Evolutionary conservation across 2,888 invertebrate genomes (phyloP), one percentile per base, ranked within the genome.

Genomic region (Ormyrus rosae): DNA sequence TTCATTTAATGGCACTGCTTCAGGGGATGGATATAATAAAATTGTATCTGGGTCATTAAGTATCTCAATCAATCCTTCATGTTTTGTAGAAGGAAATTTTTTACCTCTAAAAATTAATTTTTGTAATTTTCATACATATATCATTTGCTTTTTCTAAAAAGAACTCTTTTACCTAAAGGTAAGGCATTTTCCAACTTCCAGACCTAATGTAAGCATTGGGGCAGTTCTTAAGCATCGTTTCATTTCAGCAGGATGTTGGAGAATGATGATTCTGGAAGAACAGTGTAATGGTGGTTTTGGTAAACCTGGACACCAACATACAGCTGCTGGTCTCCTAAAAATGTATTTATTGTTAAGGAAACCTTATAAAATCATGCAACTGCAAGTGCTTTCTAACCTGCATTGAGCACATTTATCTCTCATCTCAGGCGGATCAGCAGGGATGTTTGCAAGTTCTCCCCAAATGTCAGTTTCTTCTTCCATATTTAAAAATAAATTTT

Each of bases 221-320:
- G 96, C 97, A 51, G 98, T 98, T 72, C 97, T 94, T 64, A 98
- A 92, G 86, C 96, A 96, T 85, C 98, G 93, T 88, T 96, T 96
- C 88, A 97, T 96, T 93, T 98, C 98, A 81, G 97, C 97, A 11
- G 98, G 98, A 92, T 98, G 98, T 90, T 98, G 98, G 7, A 98
- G 92, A 80, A 98, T 93, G 84, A 97, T 94, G 67, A 98, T 92
- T 85, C 93, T 93, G 80, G 96, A 96, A 74, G 92, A 91, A 11
- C 96, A 95, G 76, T 91, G 90, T 50, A 98, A 88, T 64, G 94
- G 95, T 74, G 93, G 92, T 73, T 93, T 91, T 7, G 98, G 97
- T 82, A 98, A 91, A 63, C 95, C 96, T 56, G 93, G 92, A 91
- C 98, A 98, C 96, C 97, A 98, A 89, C 98, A 98, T n/a, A 97